Base-by-base conservation (phyloP, 1,140 invertebrate genomes). In the Drosophila watanabei region DNA sequence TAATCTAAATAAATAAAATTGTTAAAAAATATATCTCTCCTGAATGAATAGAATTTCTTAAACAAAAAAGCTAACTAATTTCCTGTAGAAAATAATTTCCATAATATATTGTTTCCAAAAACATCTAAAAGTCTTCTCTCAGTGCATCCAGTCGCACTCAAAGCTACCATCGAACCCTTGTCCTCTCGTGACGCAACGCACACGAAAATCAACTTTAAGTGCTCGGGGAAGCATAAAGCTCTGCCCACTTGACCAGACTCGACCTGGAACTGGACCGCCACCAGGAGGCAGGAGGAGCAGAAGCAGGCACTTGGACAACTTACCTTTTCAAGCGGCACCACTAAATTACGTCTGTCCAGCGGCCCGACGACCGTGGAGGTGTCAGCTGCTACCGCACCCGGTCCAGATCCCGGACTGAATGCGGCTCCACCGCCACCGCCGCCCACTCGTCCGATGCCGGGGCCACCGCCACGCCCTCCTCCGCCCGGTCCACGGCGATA, bases 271-370 rank as follows among this genome's bases (percentile, higher is more conserved):
- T 24, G 52, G 11, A 65, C 37, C 48, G 16, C 33, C 51, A 33
- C 28, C 24, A 64, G 24, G 51, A 14, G 32, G 18, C 33, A 10
- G 52, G 52, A 20, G 58, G 18, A 32, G 8, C 30, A 10, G 56
- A 45, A 32, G 13, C 30, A 10, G 56, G 58, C 28, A 49, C 70
- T 51, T 45, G 45, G 61, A 72, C 56, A 39, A 70, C 91, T 87
- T 80, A 94, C 93, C 92, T 94, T 94, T 82, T 94, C 93, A 70
- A 94, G 86, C 59, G 93, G 93, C 69, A 94, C 84, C 66, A 91
- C 76, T 65, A 86, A 83, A 80, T 87, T 79, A 73, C 80, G 87
- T 56, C 72, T 75, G 85, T 90, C 90, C 72, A 87, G 56, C 72
- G 86, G 71, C 20, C 48, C 64, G 49, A 48, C 56, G 14, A 56